Conservation (phyloP, 92 coral and sea anemone genomes). For the Actinernus sp. region DNA sequence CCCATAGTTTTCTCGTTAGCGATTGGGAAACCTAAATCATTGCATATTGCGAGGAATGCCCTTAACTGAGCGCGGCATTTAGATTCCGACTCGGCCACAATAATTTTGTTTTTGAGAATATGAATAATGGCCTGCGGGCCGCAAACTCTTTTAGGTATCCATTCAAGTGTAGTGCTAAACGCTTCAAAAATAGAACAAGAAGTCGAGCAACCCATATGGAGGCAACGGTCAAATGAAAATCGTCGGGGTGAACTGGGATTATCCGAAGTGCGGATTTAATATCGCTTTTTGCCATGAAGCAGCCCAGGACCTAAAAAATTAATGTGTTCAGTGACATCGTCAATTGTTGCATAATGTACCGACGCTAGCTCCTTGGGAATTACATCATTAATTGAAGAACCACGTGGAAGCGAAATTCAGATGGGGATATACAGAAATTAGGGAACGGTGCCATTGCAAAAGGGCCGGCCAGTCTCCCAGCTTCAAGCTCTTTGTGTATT, state of each 20-base stretch:
- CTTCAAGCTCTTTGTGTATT: conserved; percentile 22
- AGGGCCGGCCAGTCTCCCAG: conserved; percentile 24
- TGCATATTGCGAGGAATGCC: conserved; percentile 23
- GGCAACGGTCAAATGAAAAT: conserved; percentile 19
- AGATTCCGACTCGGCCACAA: conserved; percentile 4
- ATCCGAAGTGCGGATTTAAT: conserved; percentile 39
- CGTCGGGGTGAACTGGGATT: conserved; percentile 26
- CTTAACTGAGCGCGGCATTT: conserved; percentile 1
- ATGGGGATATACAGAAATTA: conserved; percentile 18
- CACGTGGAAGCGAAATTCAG: conserved; percentile 35
- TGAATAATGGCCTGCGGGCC: conserved; percentile 6
- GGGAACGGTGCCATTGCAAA: conserved; percentile 29
- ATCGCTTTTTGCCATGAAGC: conserved; percentile 51
- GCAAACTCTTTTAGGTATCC: conserved; percentile 17
- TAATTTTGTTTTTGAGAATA: conserved; percentile 32
- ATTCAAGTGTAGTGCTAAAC: conserved; percentile 22
- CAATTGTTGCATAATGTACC: conserved; percentile 45
- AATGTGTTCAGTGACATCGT: conserved; percentile 19
- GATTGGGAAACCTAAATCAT: conserved; percentile 23
- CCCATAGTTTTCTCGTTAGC: conserved; percentile 33
- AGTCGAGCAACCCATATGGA: conserved; percentile 23
- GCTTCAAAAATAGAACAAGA: conserved; percentile 22
- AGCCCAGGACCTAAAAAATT: conserved; percentile 26
- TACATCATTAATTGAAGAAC: conserved; percentile 40
- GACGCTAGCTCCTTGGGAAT: conserved; percentile 20